These are phyloP conservation scores for Harpagoxenus sublaevis DNA, from an alignment of 2,888 invertebrate species.

Conservation along the genomic window DNA sequence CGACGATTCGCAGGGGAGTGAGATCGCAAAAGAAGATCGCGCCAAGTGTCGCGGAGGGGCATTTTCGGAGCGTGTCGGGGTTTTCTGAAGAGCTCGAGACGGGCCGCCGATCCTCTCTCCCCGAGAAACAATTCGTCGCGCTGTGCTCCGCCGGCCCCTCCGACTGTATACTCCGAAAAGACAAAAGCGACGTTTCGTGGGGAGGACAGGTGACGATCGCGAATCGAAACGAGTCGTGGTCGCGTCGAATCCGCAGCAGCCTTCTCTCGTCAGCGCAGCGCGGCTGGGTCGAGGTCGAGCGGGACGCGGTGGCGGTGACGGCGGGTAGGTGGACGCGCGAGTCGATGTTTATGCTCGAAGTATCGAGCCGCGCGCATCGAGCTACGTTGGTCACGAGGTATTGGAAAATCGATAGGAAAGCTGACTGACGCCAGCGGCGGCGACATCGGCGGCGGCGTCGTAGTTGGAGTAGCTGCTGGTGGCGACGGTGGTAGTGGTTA, in stretches of 20 bases:
- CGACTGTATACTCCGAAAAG: no score
- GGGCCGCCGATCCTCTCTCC: no score
- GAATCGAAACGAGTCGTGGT: conserved; percentile 42
- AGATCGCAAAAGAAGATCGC: neutral
- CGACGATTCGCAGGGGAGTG: conserved; percentile 53
- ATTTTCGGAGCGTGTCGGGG: neutral
- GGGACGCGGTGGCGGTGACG: conserved; percentile 45
- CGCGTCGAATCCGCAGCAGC: conserved; percentile 21
- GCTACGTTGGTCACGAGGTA: conserved; percentile 84
- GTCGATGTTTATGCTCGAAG: conserved; percentile 80
- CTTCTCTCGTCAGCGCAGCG: neutral
- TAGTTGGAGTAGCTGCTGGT: conserved; percentile 40
- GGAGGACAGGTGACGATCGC: conserved; percentile 26
- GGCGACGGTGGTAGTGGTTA: conserved; percentile 43
- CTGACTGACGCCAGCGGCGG: conserved; percentile 80
- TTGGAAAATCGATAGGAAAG: conserved; percentile 85
- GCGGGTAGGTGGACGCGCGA: conserved; percentile 64
- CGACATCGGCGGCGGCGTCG: conserved; percentile 67
- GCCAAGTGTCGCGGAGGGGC: neutral
- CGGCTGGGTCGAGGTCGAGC: conserved; percentile 57
- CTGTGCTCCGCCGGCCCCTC: neutral
- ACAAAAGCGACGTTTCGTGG: neutral
- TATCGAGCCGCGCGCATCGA: conserved; percentile 82
- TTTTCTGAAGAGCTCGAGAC: no score
- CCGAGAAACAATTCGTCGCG: neutral